A percentile compares a stretch with the other conserved stretches of the same genome.
Conservation (phyloP, 1,140 invertebrate species). For the Charaxes varanes region DNA sequence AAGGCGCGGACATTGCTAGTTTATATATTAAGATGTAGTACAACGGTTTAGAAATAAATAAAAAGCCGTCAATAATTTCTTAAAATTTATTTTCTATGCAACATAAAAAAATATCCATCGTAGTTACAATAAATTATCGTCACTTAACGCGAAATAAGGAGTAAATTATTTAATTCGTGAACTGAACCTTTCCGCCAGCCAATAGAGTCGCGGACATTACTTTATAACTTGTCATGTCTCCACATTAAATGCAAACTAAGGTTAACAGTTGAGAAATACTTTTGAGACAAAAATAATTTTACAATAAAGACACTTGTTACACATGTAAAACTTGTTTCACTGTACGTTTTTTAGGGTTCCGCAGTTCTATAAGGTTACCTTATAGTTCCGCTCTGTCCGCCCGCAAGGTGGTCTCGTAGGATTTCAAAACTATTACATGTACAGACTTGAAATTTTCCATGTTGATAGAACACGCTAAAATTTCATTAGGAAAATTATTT, state of each 20-base stretch:
- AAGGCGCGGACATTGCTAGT: too few species aligned
- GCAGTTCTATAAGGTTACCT: too few species aligned
- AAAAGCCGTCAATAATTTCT: conserved; percentile 52
- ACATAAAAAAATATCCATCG: conserved; percentile 74
- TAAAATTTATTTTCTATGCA: conserved; percentile 75
- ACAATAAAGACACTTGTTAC: conserved; percentile 12
- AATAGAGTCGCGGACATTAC: not conserved
- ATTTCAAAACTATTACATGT: too few species aligned
- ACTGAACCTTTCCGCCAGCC: conserved; percentile 14
- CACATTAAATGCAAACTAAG: conserved; percentile 15
- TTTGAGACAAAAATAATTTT: too few species aligned
- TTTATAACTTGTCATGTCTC: conserved; percentile 26
- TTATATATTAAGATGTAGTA: too few species aligned
- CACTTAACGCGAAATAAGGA: conserved; percentile 68
- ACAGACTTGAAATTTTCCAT: too few species aligned
- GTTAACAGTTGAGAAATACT: conserved; percentile 2
- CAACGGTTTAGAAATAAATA: conserved; percentile 20
- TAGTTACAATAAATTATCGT: conserved; percentile 73
- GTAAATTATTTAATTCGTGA: conserved; percentile 60
- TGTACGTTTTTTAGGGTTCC: too few species aligned
- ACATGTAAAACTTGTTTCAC: not conserved
- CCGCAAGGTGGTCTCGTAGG: too few species aligned
- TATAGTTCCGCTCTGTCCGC: too few species aligned
- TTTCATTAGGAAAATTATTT: too few species aligned
- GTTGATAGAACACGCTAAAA: too few species aligned